Conservation (phyloP, 2,113 vertebrate genomes). For the Ptilorrhoa leucosticta region DNA sequence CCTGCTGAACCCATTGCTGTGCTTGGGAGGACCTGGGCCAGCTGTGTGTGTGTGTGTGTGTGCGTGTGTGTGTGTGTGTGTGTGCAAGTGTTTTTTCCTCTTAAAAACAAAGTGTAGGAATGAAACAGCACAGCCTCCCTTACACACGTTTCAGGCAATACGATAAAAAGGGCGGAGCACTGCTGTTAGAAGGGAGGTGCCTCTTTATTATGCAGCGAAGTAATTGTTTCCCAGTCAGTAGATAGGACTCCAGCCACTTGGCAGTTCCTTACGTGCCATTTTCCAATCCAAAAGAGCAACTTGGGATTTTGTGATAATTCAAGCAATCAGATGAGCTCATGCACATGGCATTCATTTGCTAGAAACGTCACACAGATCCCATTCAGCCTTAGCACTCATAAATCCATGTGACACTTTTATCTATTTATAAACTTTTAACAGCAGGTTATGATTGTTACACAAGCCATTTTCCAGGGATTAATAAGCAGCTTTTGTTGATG, state of each 20-base stretch:
- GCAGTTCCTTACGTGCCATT: slow-evolving; percentile 2
- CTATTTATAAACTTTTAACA: slow-evolving; percentile 63
- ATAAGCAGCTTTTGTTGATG: slow-evolving; percentile 41
- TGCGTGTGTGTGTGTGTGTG: fast-evolving
- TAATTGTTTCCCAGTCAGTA: slow-evolving; percentile 53
- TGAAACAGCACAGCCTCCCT: neutral
- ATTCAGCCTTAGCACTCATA: slow-evolving; percentile 31
- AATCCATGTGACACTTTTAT: slow-evolving; percentile 56
- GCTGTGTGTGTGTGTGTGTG: neutral
- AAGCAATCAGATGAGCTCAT: slow-evolving; percentile 52
- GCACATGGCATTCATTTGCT: slow-evolving; percentile 39
- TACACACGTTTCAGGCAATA: neutral
- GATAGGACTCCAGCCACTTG: slow-evolving; percentile 50
- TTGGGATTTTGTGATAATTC: slow-evolving; percentile 60
- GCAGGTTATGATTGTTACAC: slow-evolving; percentile 54
- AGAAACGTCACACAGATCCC: neutral
- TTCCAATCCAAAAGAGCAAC: slow-evolving; percentile 44
- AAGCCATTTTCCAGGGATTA: slow-evolving; percentile 48
- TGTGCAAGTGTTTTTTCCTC: fast-evolving
- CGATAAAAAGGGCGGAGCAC: neutral
- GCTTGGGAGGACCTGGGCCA: neutral
- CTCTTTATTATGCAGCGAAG: slow-evolving; percentile 16
- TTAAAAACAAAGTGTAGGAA: neutral
- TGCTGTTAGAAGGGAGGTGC: neutral
- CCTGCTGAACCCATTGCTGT: neutral